A percentile compares a stretch with the other conserved stretches of the same genome.
Evolutionary conservation across 2,888 invertebrate genomes (phyloP).

Genomic region (Trisateles emortualis): DNA sequence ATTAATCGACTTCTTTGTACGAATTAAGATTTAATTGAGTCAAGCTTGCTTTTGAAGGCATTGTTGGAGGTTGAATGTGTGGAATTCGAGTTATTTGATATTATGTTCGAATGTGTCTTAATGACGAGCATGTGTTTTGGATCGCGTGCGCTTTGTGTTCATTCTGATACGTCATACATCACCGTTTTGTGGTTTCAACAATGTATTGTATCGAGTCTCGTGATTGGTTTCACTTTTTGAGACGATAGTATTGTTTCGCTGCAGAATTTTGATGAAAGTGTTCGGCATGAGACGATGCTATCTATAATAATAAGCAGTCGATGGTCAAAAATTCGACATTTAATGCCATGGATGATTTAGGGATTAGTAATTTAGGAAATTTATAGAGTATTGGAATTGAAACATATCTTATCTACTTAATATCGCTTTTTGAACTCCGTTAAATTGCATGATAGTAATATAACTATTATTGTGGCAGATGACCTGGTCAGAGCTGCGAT

Average conservation of each 20-base stretch:
- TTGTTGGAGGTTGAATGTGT: conserved; percentile 67
- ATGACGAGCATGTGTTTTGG: conserved; percentile 77
- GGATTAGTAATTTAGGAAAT: too few species aligned
- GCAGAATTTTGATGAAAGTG: not conserved
- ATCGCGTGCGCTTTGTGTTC: conserved; percentile 66
- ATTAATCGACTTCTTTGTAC: conserved; percentile 85
- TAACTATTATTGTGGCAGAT: too few species aligned
- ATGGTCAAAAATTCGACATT: too few species aligned
- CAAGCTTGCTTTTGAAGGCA: conserved; percentile 70
- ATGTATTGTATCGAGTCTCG: conserved; percentile 40
- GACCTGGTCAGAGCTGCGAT: too few species aligned
- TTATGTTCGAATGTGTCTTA: conserved; percentile 63
- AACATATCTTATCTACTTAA: too few species aligned
- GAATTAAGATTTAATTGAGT: conserved; percentile 87
- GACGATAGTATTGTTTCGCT: conserved; percentile 2
- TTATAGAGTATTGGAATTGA: too few species aligned
- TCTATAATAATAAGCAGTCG: too few species aligned
- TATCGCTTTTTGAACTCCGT: too few species aligned
- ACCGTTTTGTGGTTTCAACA: conserved; percentile 47
- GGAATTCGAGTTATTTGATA: conserved; percentile 76
- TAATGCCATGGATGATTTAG: too few species aligned
- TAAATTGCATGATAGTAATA: too few species aligned
- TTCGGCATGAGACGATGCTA: too few species aligned
- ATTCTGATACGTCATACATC: conserved; percentile 53
- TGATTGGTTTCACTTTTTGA: conserved; percentile 30